These are phyloP conservation scores for Falco punctatus DNA, from an alignment of 2,113 vertebrate species.

Conservation along the genomic window DNA sequence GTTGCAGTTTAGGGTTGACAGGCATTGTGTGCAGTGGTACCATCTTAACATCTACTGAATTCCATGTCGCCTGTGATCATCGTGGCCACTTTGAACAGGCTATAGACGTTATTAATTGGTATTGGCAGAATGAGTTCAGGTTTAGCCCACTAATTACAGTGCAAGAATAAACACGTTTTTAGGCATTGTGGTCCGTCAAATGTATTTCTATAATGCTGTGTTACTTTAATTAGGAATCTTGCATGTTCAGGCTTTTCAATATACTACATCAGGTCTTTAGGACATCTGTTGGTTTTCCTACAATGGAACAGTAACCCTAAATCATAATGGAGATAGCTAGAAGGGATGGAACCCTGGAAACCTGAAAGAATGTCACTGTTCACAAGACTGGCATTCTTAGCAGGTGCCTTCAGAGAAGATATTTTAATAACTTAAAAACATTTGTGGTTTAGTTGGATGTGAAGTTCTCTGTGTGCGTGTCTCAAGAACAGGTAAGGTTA, in stretches of 20 bases:
- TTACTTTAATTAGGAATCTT: slow-evolving; percentile 36
- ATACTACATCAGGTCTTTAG: neutral
- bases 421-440: neutral
- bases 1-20: neutral
- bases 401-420: neutral
- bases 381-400: neutral
- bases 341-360: neutral
- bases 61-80: neutral
- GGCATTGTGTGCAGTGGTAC: neutral
- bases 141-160: slow-evolving; percentile 16
- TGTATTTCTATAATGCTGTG: neutral
- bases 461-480: neutral
- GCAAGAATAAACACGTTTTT: slow-evolving; percentile 32
- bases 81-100: neutral
- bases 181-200: neutral
- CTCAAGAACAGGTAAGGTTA: neutral
- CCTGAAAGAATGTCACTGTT: neutral
- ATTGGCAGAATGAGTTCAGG: slow-evolving; percentile 59
- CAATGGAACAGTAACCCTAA: neutral
- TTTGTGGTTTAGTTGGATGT: neutral
- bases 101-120: neutral
- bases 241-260: slow-evolving; percentile 15
- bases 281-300: slow-evolving; percentile 37
- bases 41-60: neutral
- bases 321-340: neutral